These are phyloP conservation scores for Sinella curviseta DNA, from an alignment of 1,140 invertebrate genomes.

Conservation along the genomic window DNA sequence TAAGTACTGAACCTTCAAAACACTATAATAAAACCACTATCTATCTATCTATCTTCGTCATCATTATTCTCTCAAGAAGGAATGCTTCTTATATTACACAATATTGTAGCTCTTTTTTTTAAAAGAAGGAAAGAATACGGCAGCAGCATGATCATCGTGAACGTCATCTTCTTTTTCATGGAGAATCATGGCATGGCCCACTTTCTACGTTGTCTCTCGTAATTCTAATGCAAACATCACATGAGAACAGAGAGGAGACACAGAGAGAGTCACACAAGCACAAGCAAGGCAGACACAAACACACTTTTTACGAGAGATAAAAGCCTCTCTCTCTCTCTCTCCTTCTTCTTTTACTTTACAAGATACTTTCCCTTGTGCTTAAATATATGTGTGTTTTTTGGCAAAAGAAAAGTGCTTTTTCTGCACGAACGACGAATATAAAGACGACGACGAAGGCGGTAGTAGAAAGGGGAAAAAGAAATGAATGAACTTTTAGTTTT, in stretches of 20 bases:
- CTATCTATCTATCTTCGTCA: too few species aligned
- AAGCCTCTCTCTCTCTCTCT: neutral
- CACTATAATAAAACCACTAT: too few species aligned
- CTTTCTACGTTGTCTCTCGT: neutral
- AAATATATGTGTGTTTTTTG: too few species aligned
- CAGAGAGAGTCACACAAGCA: neutral
- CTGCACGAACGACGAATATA: conserved; percentile 13
- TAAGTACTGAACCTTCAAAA: too few species aligned
- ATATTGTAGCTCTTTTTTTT: too few species aligned
- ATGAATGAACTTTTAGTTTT: neutral
- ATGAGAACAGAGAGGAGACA: neutral
- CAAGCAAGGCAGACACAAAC: neutral
- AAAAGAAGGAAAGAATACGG: neutral
- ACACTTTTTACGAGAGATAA: neutral
- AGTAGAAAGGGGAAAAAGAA: neutral
- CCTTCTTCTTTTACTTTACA: neutral
- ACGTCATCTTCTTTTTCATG: neutral
- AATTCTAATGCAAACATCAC: conserved; percentile 22
- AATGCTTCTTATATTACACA: too few species aligned
- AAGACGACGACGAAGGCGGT: neutral
- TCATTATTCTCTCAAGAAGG: too few species aligned
- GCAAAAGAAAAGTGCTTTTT: conserved; percentile 21
- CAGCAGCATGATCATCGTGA: neutral
- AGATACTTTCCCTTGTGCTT: neutral
- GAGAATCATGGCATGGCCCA: conserved; percentile 2